Evolutionary conservation across 2,888 invertebrate species (phyloP), one percentile per base, ranked within the genome.

Genomic region (Pterobdella sp.): DNA sequence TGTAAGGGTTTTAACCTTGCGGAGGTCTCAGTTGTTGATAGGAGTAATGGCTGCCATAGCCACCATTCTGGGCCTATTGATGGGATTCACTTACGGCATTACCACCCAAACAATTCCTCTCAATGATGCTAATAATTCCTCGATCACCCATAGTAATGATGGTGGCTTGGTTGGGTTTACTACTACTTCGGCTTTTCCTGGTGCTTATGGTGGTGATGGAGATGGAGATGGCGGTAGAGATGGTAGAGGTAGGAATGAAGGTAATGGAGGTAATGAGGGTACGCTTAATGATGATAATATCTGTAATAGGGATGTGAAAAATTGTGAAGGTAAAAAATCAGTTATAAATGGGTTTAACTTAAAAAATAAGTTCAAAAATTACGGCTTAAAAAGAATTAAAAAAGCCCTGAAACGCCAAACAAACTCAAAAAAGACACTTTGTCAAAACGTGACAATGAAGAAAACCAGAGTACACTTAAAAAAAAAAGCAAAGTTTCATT

Each of bases 1-100:
- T 67, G 76, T 80, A 35, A 80, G 80, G 68, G 76, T 79, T 26
- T 81, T 82, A 80, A 82, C 73, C 63, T 35, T 74, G 52, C 26
- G 26, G 34, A 35, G 76, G 32, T 77, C 78, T 10, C 77, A 78
- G 74, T 73, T 79, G 31, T 77, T 80, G 42, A 78, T 80, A 0
- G 72, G 76, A 0, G 71, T 77, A 65, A 73, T 82, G 37, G 79
- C 77, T 1, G 10, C 77, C 0, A 78, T 80, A 64, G 80, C 82
- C 7, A 76, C 76, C n/a, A 68, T 75, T 0, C 76, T 82, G 0
- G 81, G 82, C 1, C 68, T 80, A 10, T 78, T 80, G 31, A 71
- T 71, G 29, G 71, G 56, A 35, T 52, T 71, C 0, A 71, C 71
- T 2, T 35, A 63, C 63, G 63, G 71, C 1, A 56, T 56, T 18